These are phyloP conservation scores for Watsonalla binaria DNA, from an alignment of 2,888 invertebrate species.

Conservation along the genomic window DNA sequence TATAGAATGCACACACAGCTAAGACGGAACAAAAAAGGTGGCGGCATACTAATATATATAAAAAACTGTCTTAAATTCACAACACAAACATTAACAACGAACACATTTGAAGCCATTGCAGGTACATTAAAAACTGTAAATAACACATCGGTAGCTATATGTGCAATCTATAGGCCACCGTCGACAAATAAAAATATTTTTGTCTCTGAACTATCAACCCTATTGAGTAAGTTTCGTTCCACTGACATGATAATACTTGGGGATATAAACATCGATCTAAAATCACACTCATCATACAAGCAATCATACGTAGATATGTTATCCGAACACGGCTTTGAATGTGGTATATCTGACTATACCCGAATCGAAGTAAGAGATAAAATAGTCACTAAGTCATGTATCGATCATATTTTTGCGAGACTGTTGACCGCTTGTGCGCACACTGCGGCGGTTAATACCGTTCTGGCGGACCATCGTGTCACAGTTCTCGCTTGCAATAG, in stretches of 20 bases:
- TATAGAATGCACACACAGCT: conserved; percentile 20
- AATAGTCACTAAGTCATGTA: no score
- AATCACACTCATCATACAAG: neutral
- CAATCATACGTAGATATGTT: conserved; percentile 8
- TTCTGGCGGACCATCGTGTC: no score
- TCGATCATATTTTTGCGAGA: no score
- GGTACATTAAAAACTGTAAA: conserved; percentile 6
- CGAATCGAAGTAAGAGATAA: no score
- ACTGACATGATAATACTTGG: neutral
- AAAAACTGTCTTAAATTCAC: conserved; percentile 5
- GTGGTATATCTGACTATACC: no score
- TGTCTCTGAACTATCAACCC: conserved; percentile 13
- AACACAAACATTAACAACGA: conserved; percentile 1
- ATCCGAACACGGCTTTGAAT: conserved; percentile 8
- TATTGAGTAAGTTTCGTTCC: conserved; percentile 2
- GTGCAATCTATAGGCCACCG: conserved; percentile 16
- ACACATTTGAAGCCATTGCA: conserved; percentile 11
- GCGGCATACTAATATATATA: conserved; percentile 15
- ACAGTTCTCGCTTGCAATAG: no score
- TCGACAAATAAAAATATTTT: conserved; percentile 10
- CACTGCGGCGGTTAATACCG: no score
- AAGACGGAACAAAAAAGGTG: conserved; percentile 12
- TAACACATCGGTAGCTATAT: conserved; percentile 4
- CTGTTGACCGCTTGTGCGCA: no score
- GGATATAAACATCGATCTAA: conserved; percentile 6